Conservation (phyloP, 2,797 vertebrate species). For the Synanceia verrucosa region DNA sequence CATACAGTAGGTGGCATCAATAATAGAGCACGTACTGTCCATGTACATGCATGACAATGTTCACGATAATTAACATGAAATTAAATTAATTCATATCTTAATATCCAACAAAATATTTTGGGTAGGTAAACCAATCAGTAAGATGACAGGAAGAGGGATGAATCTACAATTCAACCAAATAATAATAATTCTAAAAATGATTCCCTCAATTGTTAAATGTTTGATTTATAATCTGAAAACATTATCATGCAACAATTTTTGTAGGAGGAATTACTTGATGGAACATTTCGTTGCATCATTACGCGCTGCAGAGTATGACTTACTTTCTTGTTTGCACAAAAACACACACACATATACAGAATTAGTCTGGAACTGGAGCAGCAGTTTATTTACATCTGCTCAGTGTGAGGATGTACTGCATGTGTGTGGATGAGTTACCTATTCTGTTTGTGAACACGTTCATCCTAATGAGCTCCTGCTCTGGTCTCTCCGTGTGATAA, state of each 20-base stretch:
- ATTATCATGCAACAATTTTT: neutral
- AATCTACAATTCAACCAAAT: neutral
- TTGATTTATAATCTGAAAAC: neutral
- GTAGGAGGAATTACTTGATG: neutral
- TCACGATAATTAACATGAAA: neutral
- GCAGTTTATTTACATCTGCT: neutral
- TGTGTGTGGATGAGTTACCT: slow-evolving; percentile 76
- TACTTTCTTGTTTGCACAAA: slow-evolving; percentile 66
- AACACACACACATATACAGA: slow-evolving; percentile 24
- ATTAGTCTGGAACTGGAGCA: neutral
- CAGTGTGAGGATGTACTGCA: neutral
- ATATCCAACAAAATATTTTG: neutral
- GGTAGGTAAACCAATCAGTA: neutral
- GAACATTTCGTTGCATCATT: neutral
- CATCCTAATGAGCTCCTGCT: slow-evolving; percentile 78
- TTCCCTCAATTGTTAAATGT: neutral
- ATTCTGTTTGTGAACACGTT: slow-evolving; percentile 88
- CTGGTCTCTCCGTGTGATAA: slow-evolving; percentile 72
- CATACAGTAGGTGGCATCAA: neutral
- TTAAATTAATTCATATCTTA: neutral
- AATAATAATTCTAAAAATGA: neutral
- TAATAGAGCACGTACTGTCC: neutral
- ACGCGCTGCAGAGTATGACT: slow-evolving; percentile 26
- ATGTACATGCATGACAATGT: neutral
- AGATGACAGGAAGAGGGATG: neutral